A percentile compares a stretch with the other conserved stretches of the same genome.
phyloP scores from a whole-genome alignment of 1,140 invertebrate genomes.

The Aphaenogaster floridana region DNA sequence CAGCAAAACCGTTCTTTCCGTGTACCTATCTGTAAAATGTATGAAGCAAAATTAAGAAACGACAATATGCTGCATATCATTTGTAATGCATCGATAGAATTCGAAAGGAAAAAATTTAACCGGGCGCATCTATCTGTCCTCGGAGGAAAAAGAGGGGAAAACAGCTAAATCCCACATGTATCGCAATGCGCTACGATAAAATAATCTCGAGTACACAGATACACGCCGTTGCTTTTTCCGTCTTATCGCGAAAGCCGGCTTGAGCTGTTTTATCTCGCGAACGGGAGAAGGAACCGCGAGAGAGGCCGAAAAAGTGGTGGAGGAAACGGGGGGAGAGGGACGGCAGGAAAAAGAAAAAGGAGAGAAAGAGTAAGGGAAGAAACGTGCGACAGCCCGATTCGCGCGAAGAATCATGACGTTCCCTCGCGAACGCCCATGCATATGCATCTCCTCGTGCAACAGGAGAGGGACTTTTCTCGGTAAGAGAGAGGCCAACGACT shows the following conservation, averaged over 20 bases:
- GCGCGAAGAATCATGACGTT: conserved; percentile 58
- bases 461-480: conserved; percentile 55
- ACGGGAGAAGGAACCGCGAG: conserved; percentile 38
- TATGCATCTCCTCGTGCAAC: conserved; percentile 65
- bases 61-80: neutral
- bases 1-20: too few species aligned
- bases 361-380: conserved; percentile 37
- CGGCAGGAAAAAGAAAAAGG: neutral
- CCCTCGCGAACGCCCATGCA: conserved; percentile 44
- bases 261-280: conserved; percentile 54
- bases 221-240: conserved; percentile 56
- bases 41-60: neutral
- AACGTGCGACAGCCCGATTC: conserved; percentile 55
- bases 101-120: conserved; percentile 7
- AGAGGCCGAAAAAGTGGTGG: neutral
- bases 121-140: conserved; percentile 26
- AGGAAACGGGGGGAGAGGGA: too few species aligned
- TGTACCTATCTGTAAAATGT: neutral
- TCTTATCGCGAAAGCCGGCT: conserved; percentile 50
- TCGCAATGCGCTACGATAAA: conserved; percentile 60
- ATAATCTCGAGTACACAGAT: conserved; percentile 60
- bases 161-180: conserved; percentile 52
- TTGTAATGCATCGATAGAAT: neutral
- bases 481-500: conserved; percentile 62
- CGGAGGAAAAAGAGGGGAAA: conserved; percentile 24